Base-by-base conservation (phyloP, 2,888 invertebrate species). In the Pristionchus entomophagus region DNA sequence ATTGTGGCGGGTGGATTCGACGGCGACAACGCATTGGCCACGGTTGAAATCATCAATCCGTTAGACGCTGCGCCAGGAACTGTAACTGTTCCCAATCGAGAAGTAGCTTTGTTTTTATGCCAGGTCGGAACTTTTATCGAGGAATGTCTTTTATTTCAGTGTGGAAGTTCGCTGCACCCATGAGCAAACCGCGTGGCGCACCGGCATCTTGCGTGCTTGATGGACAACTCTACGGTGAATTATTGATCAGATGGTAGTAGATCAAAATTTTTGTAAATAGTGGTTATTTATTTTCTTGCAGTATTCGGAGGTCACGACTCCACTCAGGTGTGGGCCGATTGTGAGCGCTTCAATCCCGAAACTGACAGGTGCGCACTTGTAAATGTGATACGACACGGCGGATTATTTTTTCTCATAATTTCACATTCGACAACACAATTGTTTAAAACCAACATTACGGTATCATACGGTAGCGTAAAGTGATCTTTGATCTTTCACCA, bases 221-320 rank as follows among this genome's bases (percentile, higher is more conserved):
- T 49, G 77, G 77, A 49, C n/a, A 38, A 49, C 14, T 77, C 0
- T 77, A 77, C 77, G 77, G 77, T 77, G 45, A n/a, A n/a, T n/a
- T n/a, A n/a, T n/a, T n/a, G n/a, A n/a, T n/a, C 94, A 90, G 91
- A 41, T 93, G 94, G 84, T 94, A n/a, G n/a, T n/a, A n/a, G n/a
- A n/a, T n/a, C n/a, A n/a, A n/a, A n/a, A n/a, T n/a, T 94, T 6
- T 94, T 94, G 38, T 93, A 94, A 32, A 93, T 94, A 3, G n/a
- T 94, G 22, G 89, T 93, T 95, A 35, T 94, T 94, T 88, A 94
- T 91, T 35, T 35, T 77, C 45, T 77, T n/a, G n/a, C 87, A 91
- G 91, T 92, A 10, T 87, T 97, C 62, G 97, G 97, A n/a, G 97
- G 97, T 0, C 97, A 97, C 93, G 97, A 97, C 94, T 97, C 97